Base-by-base conservation (phyloP, 2,888 invertebrate genomes). In the Mantis religiosa region DNA sequence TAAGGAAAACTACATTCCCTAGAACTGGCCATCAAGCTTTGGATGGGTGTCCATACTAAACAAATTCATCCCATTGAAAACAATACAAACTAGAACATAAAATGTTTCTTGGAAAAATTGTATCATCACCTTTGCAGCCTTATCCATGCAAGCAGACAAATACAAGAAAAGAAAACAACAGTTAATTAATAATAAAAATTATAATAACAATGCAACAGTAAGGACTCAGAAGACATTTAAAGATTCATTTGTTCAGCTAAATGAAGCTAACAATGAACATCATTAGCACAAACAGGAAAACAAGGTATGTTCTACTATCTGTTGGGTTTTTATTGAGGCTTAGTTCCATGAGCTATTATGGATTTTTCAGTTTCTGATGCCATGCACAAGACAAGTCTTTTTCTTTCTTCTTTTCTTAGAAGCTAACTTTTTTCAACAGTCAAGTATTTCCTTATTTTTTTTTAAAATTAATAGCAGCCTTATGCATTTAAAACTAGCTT, bases 61-160 rank as follows among this genome's bases (percentile, higher is more conserved):
- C 54, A 71, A 71, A 28, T 86, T 25, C 86, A 82, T 34, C 82
- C 82, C 82, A 87, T 27, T 15, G 34, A 87, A 87, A 87, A 27
- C 81, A 87, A 27, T 83, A 47, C 83, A 84, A 84, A 71, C 85
- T 86, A 88, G 34, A 89, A 88, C 88, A 88, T 27, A 88, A 86
- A 88, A 85, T 54, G 54, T 82, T 87, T 71, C 81, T 34, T 54
- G 84, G 41, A 87, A 82, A 83, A 82, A 89, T 87, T 82, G 83
- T 88, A 91, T 91, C 90, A 91, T 92, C 92, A 92, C 92, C 92
- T 92, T 92, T 92, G 91, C 91, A 91, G 91, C 91, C 92, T 91
- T 90, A 90, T 90, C 92, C 92, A 92, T 91, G 92, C 91, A 91
- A 91, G 92, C 92, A 91, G 91, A 91, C 91, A 91, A 91, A 91